Base-by-base conservation (phyloP, 2,113 vertebrate species). In the Cyphomyrus discorhynchus region DNA sequence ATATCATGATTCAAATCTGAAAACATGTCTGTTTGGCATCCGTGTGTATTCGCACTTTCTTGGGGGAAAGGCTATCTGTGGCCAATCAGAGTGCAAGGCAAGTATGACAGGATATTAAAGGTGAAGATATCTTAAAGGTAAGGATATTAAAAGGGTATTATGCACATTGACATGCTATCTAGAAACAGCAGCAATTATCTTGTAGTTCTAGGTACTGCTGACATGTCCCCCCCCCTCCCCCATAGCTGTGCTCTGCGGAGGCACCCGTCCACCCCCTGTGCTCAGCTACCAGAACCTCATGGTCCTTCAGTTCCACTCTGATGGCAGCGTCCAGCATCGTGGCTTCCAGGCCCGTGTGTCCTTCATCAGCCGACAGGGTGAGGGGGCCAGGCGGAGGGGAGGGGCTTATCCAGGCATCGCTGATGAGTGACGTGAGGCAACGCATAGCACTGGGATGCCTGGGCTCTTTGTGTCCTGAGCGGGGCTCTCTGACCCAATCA, bases 281-380 rank as follows among this genome's bases (percentile, higher is more conserved):
- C 89, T 97, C 88, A 98, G 96, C 93, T 94, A 93, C 88, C 93
- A 93, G 58, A 93, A 90, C 19, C 1, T 95, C 53, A 96, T 97
- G 97, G 86, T 96, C 53, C 92, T 97, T 62, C 93, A 89, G 31
- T 97, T 98, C 92, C 92, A 74, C 8, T 95, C 96, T 0, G 96
- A 97, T 93, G 92, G 94, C 93, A 96, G 93, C 0, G 56, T 94
- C 70, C 92, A 95, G 1, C 95, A 92, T 46, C 52, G 91, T 11
- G 96, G 97, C 89, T 97, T 98, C 94, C 94, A 91, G 21, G 96
- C 96, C 3, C 24, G 86, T 0, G 77, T 96, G 1, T 92, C 96
- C 45, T 98, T 97, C 93, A 92, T 97, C 92, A 93, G 89, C 47
- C 50, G 89, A 70, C 27, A 93, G 95, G 96, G 97, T 98, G 92